These are phyloP conservation scores for Paracyclopina nana DNA, from an alignment of 1,140 invertebrate species.

Conservation along the genomic window DNA sequence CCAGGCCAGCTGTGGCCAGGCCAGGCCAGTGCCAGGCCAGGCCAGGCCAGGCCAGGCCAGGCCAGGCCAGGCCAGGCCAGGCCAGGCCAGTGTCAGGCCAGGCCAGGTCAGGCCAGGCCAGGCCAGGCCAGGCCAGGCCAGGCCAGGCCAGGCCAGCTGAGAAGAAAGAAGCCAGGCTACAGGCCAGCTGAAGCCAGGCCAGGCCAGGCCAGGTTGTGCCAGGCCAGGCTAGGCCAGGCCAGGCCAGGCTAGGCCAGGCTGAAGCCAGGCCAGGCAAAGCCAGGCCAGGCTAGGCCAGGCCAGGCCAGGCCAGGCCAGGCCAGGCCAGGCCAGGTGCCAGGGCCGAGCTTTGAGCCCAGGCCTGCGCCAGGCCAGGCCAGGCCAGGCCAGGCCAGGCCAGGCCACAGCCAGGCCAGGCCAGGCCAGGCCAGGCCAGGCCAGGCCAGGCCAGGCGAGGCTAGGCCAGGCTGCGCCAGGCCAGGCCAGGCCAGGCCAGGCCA, in stretches of 20 bases:
- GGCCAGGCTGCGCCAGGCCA: constrained; percentile 17
- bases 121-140: constrained; percentile 21
- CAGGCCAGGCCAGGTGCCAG: constrained; percentile 17
- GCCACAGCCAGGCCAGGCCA: no score
- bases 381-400: constrained; percentile 18
- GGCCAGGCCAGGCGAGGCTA: constrained; percentile 21
- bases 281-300: constrained; percentile 21
- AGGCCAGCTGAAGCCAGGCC: constrained; percentile 20
- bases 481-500: constrained; percentile 18
- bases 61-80: constrained; percentile 21
- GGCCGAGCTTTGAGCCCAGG: no score
- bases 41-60: constrained; percentile 21
- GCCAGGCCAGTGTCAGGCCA: no score
- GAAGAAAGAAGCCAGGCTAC: no score
- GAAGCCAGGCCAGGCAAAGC: constrained; percentile 18
- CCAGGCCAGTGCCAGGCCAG: no score
- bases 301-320: constrained; percentile 18
- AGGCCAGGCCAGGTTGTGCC: constrained; percentile 19
- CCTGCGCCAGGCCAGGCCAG: constrained; percentile 10
- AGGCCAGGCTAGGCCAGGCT: constrained; percentile 20
- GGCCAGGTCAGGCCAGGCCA: constrained; percentile 18
- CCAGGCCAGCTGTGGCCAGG: no score
- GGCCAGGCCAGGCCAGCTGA: constrained; percentile 21
- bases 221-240: constrained; percentile 21
- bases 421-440: constrained; percentile 18